A percentile compares a stretch with the other conserved stretches of the same genome.
Conservation (phyloP, 1,140 invertebrate genomes). For the Aethina tumida region DNA sequence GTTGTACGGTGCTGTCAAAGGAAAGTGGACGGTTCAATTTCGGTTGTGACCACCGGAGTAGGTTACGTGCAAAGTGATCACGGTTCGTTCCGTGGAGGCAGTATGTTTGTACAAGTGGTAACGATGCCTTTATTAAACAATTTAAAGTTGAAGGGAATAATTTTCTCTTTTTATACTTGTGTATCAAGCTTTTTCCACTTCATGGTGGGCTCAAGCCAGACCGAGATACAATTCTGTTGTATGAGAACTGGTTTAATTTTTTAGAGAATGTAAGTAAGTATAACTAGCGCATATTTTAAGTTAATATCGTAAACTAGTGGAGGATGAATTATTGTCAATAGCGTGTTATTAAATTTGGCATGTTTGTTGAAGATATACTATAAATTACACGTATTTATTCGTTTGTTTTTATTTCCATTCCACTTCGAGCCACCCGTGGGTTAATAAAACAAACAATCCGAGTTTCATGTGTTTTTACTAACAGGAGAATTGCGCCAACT, state of each 20-base stretch:
- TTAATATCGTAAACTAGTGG: slow-evolving; percentile 8
- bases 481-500: too few species aligned
- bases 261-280: slow-evolving; percentile 18
- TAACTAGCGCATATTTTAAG: slow-evolving; percentile 23
- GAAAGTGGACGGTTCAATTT: background rate
- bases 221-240: slow-evolving; percentile 14
- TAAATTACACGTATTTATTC: too few species aligned
- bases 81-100: slow-evolving; percentile 9
- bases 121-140: slow-evolving; percentile 12
- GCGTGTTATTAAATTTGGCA: too few species aligned
- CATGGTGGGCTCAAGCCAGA: slow-evolving; percentile 15
- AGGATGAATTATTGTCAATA: slow-evolving; percentile 1
- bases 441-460: too few species aligned
- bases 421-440: too few species aligned
- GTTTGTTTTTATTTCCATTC: too few species aligned
- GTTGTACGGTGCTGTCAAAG: background rate
- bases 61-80: slow-evolving; percentile 4
- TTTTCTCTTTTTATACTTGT: slow-evolving; percentile 15
- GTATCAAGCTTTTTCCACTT: slow-evolving; percentile 14
- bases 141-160: slow-evolving; percentile 14
- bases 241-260: slow-evolving; percentile 21
- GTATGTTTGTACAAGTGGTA: slow-evolving; percentile 3
- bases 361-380: too few species aligned
- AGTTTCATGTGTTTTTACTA: too few species aligned
- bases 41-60: background rate